Conservation (phyloP, 1,140 invertebrate genomes). For the Luehdorfia chinensis region DNA sequence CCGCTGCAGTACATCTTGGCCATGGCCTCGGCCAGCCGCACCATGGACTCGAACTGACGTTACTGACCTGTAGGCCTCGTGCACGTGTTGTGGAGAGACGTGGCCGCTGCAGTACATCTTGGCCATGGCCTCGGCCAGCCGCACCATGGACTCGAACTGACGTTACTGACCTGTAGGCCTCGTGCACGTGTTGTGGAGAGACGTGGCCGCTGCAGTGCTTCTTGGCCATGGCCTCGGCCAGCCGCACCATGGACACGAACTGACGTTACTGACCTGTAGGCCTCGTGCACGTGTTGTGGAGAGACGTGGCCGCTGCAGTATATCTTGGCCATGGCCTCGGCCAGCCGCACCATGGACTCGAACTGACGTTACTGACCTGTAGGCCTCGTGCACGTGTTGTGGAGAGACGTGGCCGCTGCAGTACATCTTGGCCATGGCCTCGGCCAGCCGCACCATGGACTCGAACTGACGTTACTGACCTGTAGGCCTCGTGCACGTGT, state of each 20-base stretch:
- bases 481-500: slow-evolving; percentile 96
- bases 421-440: slow-evolving; percentile 97
- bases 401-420: slow-evolving; percentile 92
- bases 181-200: slow-evolving; percentile 91
- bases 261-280: slow-evolving; percentile 92
- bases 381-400: slow-evolving; percentile 96
- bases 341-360: slow-evolving; percentile 97
- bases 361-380: slow-evolving; percentile 91
- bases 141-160: slow-evolving; percentile 98
- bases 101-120: slow-evolving; percentile 95
- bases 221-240: slow-evolving; percentile 97
- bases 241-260: slow-evolving; percentile 96
- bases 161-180: slow-evolving; percentile 92
- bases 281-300: slow-evolving; percentile 94
- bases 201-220: slow-evolving; percentile 96
- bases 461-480: slow-evolving; percentile 96
- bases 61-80: slow-evolving; percentile 92
- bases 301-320: slow-evolving; percentile 94
- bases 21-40: slow-evolving; percentile 96
- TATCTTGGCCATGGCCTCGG: slow-evolving; percentile 97
- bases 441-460: slow-evolving; percentile 96
- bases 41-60: slow-evolving; percentile 98
- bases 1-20: slow-evolving; percentile 97
- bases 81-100: slow-evolving; percentile 92
- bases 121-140: slow-evolving; percentile 97